Percentiles rank a stretch among this genome's conserved stretches.
Conservation (phyloP, 1,140 invertebrate genomes). For the Scaptomyza montana region DNA sequence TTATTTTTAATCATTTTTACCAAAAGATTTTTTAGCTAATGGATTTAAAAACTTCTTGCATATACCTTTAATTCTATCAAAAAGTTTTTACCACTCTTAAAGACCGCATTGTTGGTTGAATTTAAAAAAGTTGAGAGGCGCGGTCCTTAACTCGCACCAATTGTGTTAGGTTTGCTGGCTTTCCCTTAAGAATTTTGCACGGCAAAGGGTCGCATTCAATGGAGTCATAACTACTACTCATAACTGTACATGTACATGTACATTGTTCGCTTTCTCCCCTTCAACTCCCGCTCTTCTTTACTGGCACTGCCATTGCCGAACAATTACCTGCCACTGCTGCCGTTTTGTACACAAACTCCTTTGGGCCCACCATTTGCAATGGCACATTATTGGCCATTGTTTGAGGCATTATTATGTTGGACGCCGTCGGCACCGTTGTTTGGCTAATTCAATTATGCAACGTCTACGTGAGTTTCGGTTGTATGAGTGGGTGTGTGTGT, state of each 20-base stretch:
- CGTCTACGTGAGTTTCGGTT: conserved; percentile 47
- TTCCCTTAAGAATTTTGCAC: conserved; percentile 15
- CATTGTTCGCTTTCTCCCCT: conserved; percentile 33
- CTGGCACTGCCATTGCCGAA: conserved; percentile 12
- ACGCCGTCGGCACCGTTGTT: conserved; percentile 48
- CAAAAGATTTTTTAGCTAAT: no score
- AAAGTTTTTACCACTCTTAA: background rate
- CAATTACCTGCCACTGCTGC: conserved; percentile 17
- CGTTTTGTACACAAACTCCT: conserved; percentile 4
- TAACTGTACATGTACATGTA: background rate
- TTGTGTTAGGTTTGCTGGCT: conserved; percentile 23
- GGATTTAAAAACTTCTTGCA: no score
- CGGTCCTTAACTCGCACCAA: conserved; percentile 15
- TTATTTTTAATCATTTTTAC: no score
- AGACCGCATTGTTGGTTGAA: background rate
- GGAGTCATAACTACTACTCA: conserved; percentile 7
- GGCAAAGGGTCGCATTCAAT: conserved; percentile 19
- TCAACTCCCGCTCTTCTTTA: background rate
- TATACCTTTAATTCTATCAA: background rate
- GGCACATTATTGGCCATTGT: conserved; percentile 75
- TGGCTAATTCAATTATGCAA: conserved; percentile 74
- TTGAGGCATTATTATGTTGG: conserved; percentile 56
- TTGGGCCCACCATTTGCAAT: conserved; percentile 22
- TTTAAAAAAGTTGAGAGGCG: background rate
- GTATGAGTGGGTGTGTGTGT: no score